phyloP scores from a whole-genome alignment of 1,140 invertebrate genomes.

The Caenorhabditis inopinata region DNA sequence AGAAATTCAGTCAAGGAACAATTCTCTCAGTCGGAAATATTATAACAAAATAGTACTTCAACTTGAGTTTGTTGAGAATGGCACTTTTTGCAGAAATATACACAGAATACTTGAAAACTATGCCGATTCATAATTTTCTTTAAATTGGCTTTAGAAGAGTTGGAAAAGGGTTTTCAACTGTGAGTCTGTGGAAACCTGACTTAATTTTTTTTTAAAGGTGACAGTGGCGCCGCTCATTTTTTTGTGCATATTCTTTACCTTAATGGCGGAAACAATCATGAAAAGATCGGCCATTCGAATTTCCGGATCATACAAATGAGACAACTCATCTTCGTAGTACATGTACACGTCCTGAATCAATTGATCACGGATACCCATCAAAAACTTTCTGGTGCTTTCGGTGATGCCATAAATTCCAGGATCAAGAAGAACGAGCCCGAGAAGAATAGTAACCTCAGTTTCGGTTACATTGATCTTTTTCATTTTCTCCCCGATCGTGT shows the following conservation, averaged over 20 bases:
- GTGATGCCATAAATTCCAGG: constrained; percentile 32
- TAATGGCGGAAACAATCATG: constrained; percentile 46
- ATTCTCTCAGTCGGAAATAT: no score
- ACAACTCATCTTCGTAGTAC: constrained; percentile 46
- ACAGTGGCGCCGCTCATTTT: no score
- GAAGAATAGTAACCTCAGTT: constrained; percentile 39
- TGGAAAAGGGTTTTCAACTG: no score
- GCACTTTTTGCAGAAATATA: no score
- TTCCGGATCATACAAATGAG: constrained; percentile 40
- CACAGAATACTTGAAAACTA: no score
- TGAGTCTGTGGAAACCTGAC: no score
- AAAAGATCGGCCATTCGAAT: constrained; percentile 45
- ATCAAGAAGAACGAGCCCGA: constrained; percentile 41
- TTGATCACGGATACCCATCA: constrained; percentile 43
- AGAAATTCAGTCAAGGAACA: no score
- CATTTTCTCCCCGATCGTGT: constrained; percentile 45
- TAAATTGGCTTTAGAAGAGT: no score
- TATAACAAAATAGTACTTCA: no score
- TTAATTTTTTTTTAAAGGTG: no score
- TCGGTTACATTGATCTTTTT: constrained; percentile 41
- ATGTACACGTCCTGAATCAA: constrained; percentile 46
- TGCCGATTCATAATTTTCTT: no score
- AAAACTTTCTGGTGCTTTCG: neutral
- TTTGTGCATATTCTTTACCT: constrained; percentile 32
- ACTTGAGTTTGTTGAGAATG: no score